A percentile compares a stretch with the other conserved stretches of the same genome.
Conservation (phyloP, 2,888 invertebrate genomes). For the Sarcophaga variegata region DNA sequence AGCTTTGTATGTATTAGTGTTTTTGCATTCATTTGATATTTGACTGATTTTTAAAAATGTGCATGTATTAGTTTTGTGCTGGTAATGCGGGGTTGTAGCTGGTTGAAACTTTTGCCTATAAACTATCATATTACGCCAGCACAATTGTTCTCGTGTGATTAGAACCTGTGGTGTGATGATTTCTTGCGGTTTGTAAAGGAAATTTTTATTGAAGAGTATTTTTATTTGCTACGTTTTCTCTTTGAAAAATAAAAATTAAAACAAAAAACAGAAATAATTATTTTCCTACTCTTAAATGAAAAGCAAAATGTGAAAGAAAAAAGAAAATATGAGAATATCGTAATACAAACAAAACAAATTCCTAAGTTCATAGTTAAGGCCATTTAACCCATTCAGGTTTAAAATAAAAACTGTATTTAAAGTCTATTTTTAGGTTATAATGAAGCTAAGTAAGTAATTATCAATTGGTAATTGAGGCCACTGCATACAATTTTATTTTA, state of each 20-base stretch:
- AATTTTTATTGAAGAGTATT: conserved; percentile 12
- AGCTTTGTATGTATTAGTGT: too few species aligned
- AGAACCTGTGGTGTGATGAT: not conserved
- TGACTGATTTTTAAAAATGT: too few species aligned
- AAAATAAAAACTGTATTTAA: not conserved
- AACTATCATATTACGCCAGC: too few species aligned
- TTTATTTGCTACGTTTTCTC: not conserved
- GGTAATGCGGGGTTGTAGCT: too few species aligned
- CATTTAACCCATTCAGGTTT: not conserved
- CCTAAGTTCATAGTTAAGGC: not conserved
- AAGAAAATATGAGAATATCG: not conserved
- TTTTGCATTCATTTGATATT: too few species aligned
- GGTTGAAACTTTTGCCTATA: too few species aligned
- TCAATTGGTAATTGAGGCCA: too few species aligned
- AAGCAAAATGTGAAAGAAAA: not conserved
- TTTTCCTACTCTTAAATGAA: conserved; percentile 21
- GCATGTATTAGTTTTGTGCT: too few species aligned
- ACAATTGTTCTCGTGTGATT: too few species aligned
- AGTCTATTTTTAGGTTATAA: not conserved
- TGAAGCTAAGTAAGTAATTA: too few species aligned
- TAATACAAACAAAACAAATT: not conserved
- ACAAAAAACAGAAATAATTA: not conserved
- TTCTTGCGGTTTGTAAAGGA: not conserved
- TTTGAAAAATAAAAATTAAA: not conserved
- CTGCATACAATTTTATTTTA: too few species aligned